Base-by-base conservation (phyloP, 2,797 vertebrate genomes). In the Lithobates pipiens region DNA sequence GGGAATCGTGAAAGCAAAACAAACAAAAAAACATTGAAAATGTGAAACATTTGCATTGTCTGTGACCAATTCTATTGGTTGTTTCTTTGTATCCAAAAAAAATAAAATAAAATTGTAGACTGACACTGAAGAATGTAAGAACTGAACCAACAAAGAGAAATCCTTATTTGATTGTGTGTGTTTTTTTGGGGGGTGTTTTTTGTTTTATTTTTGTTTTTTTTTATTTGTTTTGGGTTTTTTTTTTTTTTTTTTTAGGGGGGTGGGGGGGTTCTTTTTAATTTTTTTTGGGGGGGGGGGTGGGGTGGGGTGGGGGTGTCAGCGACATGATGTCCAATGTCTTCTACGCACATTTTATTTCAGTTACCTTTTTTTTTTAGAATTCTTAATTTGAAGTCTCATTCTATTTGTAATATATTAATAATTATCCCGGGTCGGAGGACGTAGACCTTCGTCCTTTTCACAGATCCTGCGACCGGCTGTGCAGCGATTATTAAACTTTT, bases 41-140 rank as follows among this genome's bases (percentile, higher is more conserved):
- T 70, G 77, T 75, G 71, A 80, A 68, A 70, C 23, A 16, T 46
- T 32, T 76, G 36, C 9, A 50, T 54, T 15, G 0, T 46, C 63
- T 18, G 57, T 68, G 57, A 76, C 61, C 72, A 68, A 15, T 70
- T 11, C 76, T 11, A 10, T 50, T 50, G 50, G 50, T 54, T 54
- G 50, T 54, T 18, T 16, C 63, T 69, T 76, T 69, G 21, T 10
- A 36, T 39, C 75, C 69, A 21, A 36, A 76, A 61, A 68, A 42
- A 32, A 32, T 32, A 9, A 9, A 42, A 42, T 9, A 0, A 8
- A 2, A 42, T 70, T 61, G 44, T 77, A 77, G 75, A 29, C 63
- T 77, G 83, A 84, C 68, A 84, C 83, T 84, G 76, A 76, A 84
- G 83, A 84, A 77, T 84, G 83, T 78, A 78, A 70, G 67, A 71